Evolutionary conservation across 1,140 invertebrate genomes (phyloP).

Genomic region (Mycetomoellerius zeteki): DNA sequence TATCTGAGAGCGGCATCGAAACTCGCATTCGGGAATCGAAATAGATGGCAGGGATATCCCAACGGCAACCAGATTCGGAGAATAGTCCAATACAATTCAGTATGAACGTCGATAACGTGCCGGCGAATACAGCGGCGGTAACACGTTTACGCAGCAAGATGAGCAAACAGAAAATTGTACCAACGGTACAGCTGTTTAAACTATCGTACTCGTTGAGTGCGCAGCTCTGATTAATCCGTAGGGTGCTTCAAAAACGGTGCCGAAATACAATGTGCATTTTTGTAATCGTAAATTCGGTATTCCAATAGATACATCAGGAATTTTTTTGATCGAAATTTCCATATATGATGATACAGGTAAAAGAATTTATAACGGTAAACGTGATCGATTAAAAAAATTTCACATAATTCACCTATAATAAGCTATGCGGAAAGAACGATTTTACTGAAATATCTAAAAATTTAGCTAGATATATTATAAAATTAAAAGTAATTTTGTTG

Average conservation of each 20-base stretch:
- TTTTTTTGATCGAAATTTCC: constrained; percentile 25
- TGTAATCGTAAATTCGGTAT: background rate
- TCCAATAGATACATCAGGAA: background rate
- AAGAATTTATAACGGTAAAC: background rate
- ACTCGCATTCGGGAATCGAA: constrained; percentile 2
- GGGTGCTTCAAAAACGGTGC: constrained; percentile 25
- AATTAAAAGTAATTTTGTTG: no score
- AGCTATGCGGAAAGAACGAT: no score
- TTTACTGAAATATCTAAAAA: no score
- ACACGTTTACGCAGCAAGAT: constrained; percentile 50
- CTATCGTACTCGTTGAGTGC: constrained; percentile 37
- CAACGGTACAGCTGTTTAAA: constrained; percentile 69
- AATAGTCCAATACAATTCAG: constrained; percentile 28
- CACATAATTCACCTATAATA: background rate
- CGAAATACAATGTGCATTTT: constrained; percentile 19
- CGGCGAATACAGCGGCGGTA: constrained; percentile 44
- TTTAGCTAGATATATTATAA: no score
- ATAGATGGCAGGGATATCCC: constrained; percentile 5
- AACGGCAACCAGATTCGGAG: background rate
- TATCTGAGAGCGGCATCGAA: background rate
- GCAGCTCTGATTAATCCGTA: constrained; percentile 8
- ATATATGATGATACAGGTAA: background rate
- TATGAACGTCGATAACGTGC: constrained; percentile 59
- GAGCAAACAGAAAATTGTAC: constrained; percentile 65
- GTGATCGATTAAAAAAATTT: constrained; percentile 19